Conservation (phyloP, 2,797 vertebrate species). For the Delichon dasypus region DNA sequence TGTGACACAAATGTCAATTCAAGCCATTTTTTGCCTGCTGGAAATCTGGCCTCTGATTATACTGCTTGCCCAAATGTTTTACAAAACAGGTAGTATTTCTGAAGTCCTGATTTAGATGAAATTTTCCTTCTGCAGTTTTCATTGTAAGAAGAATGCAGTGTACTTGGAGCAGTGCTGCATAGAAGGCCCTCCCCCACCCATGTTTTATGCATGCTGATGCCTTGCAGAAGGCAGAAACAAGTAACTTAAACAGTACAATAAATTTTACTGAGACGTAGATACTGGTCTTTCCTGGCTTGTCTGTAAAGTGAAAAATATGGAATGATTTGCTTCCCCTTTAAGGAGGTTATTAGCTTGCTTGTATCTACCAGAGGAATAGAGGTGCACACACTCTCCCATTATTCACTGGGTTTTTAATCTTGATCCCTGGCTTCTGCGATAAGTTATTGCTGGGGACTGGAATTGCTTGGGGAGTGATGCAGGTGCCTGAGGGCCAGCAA, state of each 20-base stretch:
- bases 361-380: constrained; percentile 60
- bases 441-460: constrained; percentile 47
- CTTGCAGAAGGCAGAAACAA: constrained; percentile 58
- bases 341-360: constrained; percentile 73
- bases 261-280: constrained; percentile 63
- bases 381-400: constrained; percentile 49
- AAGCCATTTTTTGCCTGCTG: background rate
- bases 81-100: background rate
- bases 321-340: constrained; percentile 71
- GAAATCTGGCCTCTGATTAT: background rate
- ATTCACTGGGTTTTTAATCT: constrained; percentile 73
- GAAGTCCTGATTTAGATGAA: constrained; percentile 9
- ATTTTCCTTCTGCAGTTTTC: background rate
- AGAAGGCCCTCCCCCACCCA: background rate
- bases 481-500: constrained; percentile 57
- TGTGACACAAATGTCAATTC: background rate
- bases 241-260: constrained; percentile 69
- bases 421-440: constrained; percentile 59
- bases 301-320: constrained; percentile 72
- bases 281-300: constrained; percentile 64
- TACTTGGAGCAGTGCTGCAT: background rate
- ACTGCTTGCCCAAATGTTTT: constrained; percentile 11
- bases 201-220: constrained; percentile 45
- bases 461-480: constrained; percentile 69
- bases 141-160: background rate